Conservation (phyloP, 2,113 vertebrate species). For the Illadopsis cleaveri region DNA sequence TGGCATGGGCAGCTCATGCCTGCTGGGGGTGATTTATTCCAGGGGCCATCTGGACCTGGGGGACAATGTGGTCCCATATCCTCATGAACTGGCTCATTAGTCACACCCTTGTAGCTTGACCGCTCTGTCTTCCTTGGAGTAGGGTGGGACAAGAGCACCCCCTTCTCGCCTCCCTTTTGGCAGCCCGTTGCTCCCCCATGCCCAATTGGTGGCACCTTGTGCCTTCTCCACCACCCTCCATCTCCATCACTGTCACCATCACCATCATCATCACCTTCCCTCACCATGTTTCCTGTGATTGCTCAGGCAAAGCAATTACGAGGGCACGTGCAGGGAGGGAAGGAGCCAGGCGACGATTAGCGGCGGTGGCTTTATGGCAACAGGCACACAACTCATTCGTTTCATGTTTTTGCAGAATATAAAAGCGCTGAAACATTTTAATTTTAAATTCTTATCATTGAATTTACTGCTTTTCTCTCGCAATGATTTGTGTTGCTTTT, state of each 20-base stretch:
- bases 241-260: not conserved
- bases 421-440: conserved; percentile 79
- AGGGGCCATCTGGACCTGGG: conserved; percentile 79
- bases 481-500: conserved; percentile 85
- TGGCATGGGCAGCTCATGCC: not conserved
- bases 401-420: conserved; percentile 72
- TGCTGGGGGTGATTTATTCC: conserved; percentile 78
- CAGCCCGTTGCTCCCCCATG: accelerated
- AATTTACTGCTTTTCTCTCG: conserved; percentile 81
- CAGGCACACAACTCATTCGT: conserved; percentile 69
- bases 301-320: conserved; percentile 34
- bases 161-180: conserved; percentile 10
- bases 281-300: not conserved
- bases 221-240: not conserved
- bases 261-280: not conserved
- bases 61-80: conserved; percentile 79
- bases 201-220: accelerated
- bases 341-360: conserved; percentile 59
- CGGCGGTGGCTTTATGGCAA: conserved; percentile 71
- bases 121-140: conserved; percentile 71
- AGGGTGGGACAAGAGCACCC: conserved; percentile 65
- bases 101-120: conserved; percentile 84
- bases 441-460: conserved; percentile 85
- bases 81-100: conserved; percentile 83
- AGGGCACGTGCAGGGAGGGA: not conserved